phyloP scores from a whole-genome alignment of 2,113 vertebrate genomes.

The Toxotes jaculatrix region DNA sequence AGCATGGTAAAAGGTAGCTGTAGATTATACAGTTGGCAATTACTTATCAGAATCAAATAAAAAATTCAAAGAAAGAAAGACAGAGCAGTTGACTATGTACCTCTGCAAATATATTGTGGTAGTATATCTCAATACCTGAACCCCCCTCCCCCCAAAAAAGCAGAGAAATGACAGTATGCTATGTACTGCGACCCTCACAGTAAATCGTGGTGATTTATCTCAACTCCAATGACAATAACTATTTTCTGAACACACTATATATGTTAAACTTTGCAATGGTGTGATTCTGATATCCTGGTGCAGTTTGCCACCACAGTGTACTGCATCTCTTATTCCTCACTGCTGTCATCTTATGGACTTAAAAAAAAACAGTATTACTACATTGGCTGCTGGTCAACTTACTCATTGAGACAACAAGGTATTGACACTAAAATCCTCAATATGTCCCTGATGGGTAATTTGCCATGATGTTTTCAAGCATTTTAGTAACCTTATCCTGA shows the following conservation, averaged over 20 bases:
- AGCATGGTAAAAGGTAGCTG: constrained; percentile 46
- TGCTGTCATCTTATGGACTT: neutral
- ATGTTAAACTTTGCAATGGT: neutral
- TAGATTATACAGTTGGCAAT: constrained; percentile 67
- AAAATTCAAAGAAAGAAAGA: neutral
- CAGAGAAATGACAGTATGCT: neutral
- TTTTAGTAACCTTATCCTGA: neutral
- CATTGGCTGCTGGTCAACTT: neutral
- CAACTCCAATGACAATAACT: neutral
- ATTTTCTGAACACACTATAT: neutral
- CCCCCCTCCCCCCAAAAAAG: too few species aligned
- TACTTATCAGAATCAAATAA: constrained; percentile 60
- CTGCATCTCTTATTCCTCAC: neutral
- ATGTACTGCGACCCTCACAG: neutral
- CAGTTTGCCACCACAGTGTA: neutral
- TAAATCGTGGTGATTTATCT: neutral
- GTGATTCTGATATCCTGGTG: neutral
- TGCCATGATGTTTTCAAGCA: neutral
- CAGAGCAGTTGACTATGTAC: neutral
- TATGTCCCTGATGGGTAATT: constrained; percentile 3
- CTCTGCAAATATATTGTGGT: neutral
- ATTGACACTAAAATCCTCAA: neutral
- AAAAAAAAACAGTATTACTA: neutral
- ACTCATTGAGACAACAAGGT: neutral
- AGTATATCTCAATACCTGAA: too few species aligned